Conservation (phyloP, 2,797 vertebrate genomes). For the Scolopax rusticola region DNA sequence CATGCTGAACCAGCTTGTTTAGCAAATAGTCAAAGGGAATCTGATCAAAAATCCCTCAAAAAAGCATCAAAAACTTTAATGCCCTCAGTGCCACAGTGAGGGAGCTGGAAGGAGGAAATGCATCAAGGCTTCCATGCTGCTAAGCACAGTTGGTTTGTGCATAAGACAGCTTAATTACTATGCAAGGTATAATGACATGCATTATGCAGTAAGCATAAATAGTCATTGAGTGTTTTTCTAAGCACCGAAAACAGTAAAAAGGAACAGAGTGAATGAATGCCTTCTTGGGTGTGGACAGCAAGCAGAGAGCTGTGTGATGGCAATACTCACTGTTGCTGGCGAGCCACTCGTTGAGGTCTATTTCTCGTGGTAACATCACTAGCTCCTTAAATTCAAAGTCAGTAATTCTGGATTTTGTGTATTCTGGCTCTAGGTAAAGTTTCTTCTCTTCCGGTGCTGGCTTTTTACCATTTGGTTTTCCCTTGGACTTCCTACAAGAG, state of each 20-base stretch:
- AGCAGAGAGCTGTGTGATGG: neutral
- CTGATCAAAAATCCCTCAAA: neutral
- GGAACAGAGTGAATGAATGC: neutral
- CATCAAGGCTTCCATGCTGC: neutral
- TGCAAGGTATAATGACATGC: neutral
- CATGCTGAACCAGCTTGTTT: neutral
- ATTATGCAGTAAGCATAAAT: neutral
- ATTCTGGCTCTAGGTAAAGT: conserved; percentile 94
- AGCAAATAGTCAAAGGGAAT: neutral
- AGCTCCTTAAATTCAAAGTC: conserved; percentile 97
- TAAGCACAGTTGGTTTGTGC: neutral
- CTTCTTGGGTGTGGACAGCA: neutral
- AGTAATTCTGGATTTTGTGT: conserved; percentile 92
- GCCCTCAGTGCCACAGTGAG: neutral
- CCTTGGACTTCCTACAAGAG: conserved; percentile 93
- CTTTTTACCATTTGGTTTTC: conserved; percentile 99
- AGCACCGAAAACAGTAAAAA: conserved; percentile 4
- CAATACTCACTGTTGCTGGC: conserved; percentile 94
- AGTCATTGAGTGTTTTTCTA: neutral
- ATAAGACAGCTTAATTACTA: neutral
- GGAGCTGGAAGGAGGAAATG: neutral
- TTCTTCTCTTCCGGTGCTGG: conserved; percentile 94
- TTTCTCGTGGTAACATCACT: conserved; percentile 95
- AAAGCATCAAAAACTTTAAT: neutral
- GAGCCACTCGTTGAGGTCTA: conserved; percentile 99